Conservation (phyloP, 2,113 vertebrate species). For the Heteronetta atricapilla region DNA sequence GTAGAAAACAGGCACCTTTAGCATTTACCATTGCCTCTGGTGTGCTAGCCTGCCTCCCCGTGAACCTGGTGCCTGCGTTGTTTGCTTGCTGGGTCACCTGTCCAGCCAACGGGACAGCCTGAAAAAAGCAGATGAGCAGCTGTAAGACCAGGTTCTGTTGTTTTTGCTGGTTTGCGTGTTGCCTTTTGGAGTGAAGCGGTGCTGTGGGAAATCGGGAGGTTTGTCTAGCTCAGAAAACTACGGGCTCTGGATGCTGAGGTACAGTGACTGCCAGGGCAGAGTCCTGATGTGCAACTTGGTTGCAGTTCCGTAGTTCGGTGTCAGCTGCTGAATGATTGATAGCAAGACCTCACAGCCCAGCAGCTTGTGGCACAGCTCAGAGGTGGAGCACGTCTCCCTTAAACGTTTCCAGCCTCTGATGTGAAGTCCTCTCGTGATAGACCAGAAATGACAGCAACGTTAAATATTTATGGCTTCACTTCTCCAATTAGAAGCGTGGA, state of each 20-base stretch:
- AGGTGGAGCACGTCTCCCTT: not conserved
- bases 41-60: not conserved
- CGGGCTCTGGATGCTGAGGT: not conserved
- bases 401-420: not conserved
- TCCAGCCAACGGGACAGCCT: not conserved
- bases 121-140: not conserved
- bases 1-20: not conserved
- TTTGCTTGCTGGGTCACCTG: not conserved
- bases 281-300: not conserved
- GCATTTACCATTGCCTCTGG: not conserved
- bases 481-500: not conserved
- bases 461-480: not conserved
- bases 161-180: not conserved
- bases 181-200: not conserved
- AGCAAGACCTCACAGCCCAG: not conserved
- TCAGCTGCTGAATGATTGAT: not conserved
- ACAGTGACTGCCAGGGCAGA: not conserved
- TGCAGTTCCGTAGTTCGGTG: fast-evolving
- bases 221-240: not conserved
- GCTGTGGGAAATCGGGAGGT: not conserved
- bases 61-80: fast-evolving
- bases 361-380: not conserved
- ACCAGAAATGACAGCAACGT: not conserved
- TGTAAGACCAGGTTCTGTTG: not conserved
- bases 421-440: not conserved